Percentiles rank a stretch among this genome's conserved stretches.
phyloP scores from a whole-genome alignment of 1,140 invertebrate species.

The Bombus balteatus region DNA sequence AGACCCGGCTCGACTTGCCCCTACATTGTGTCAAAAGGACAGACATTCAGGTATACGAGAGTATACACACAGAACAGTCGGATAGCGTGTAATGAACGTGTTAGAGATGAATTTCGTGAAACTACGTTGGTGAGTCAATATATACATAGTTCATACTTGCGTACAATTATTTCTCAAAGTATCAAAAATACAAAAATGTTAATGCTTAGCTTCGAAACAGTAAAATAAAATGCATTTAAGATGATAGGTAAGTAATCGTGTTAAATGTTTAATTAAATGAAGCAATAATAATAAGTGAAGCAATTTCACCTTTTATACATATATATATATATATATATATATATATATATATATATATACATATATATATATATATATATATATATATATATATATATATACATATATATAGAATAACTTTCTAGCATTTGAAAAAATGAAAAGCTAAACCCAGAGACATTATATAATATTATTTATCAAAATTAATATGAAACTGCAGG shows the following conservation, averaged over 20 bases:
- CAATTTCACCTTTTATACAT: too few relatives aligned
- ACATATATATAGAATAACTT: neutral
- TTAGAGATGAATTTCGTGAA: neutral
- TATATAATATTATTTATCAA: neutral
- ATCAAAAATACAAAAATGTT: neutral
- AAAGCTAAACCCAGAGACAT: neutral
- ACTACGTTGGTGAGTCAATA: neutral
- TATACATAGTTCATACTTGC: neutral
- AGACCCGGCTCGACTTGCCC: slow-evolving; percentile 88
- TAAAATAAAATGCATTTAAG: neutral
- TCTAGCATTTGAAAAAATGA: neutral
- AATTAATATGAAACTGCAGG: neutral
- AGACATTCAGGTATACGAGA: slow-evolving; percentile 81
- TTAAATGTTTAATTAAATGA: too few relatives aligned
- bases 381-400: neutral
- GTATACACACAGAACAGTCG: slow-evolving; percentile 73
- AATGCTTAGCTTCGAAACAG: neutral
- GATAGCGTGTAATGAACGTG: slow-evolving; percentile 53
- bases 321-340: neutral
- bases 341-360: too few relatives aligned
- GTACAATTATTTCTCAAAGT: neutral
- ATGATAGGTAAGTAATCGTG: neutral
- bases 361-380: neutral
- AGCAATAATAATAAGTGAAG: too few relatives aligned
- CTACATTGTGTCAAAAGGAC: slow-evolving; percentile 83